These are phyloP conservation scores for Abrostola triplasia DNA, from an alignment of 2,888 invertebrate genomes.

Conservation along the genomic window DNA sequence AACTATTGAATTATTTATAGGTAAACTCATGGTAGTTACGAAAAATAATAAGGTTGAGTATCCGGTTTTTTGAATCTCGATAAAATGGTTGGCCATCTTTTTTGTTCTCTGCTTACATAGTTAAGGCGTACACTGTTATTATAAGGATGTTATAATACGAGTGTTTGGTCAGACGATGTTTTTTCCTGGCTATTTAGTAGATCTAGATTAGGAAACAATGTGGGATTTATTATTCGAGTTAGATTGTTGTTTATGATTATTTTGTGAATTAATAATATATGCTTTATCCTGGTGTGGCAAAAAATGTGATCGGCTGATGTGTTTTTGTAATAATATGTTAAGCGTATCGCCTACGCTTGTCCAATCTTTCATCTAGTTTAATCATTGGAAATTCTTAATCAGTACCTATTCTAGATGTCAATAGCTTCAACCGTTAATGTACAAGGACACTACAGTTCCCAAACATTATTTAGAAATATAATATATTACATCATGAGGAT, in stretches of 20 bases:
- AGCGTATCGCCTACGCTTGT: neutral
- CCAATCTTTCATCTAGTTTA: too few relatives aligned
- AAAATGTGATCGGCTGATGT: conserved; percentile 20
- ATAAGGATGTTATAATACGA: conserved; percentile 44
- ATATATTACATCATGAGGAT: too few relatives aligned
- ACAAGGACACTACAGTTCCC: too few relatives aligned
- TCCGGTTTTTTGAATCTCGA: conserved; percentile 66
- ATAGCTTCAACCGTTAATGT: too few relatives aligned
- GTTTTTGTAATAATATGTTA: neutral
- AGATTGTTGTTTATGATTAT: conserved; percentile 23
- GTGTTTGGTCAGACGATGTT: conserved; percentile 37
- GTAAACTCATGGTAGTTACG: conserved; percentile 65
- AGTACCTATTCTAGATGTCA: too few relatives aligned
- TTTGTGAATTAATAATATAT: conserved; percentile 10
- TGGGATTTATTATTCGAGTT: conserved; percentile 32
- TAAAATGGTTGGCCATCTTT: conserved; percentile 57
- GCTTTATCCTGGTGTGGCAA: conserved; percentile 10
- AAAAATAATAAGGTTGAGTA: conserved; percentile 63
- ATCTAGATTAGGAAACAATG: conserved; percentile 46
- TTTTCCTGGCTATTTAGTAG: conserved; percentile 32
- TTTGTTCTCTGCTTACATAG: conserved; percentile 46
- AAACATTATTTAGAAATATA: too few relatives aligned
- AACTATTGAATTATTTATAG: conserved; percentile 69
- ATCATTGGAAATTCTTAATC: too few relatives aligned
- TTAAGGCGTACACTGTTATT: conserved; percentile 52